phyloP scores from a whole-genome alignment of 2,113 vertebrate species.

The Neomonachus schauinslandi region DNA sequence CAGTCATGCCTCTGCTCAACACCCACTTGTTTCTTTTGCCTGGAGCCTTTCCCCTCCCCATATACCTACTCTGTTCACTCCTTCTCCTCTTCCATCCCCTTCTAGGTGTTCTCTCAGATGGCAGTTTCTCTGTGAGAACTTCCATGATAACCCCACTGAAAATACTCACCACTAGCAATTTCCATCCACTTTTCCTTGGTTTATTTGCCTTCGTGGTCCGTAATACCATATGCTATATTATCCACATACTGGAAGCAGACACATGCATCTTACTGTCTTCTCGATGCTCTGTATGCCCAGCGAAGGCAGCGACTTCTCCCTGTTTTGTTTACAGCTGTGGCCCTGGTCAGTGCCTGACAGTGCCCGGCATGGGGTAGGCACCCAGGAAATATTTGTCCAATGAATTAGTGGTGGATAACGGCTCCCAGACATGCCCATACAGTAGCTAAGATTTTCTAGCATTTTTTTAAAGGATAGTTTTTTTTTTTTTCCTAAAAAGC shows the following conservation, averaged over 20 bases:
- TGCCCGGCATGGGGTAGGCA: background rate
- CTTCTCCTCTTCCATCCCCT: fast-evolving
- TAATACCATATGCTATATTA: background rate
- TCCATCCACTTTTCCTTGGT: background rate
- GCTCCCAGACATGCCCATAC: background rate
- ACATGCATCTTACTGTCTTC: fast-evolving
- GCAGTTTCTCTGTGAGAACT: background rate
- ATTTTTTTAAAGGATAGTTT: background rate
- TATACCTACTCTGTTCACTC: fast-evolving
- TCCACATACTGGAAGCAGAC: fast-evolving
- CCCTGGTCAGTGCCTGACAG: background rate
- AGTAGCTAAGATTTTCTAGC: background rate
- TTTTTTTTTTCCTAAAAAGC: background rate
- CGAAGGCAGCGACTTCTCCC: fast-evolving
- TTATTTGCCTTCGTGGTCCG: background rate
- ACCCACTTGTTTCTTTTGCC: background rate
- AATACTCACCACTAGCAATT: background rate
- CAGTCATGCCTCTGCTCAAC: background rate
- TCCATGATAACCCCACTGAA: background rate
- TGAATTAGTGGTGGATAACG: background rate
- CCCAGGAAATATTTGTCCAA: background rate
- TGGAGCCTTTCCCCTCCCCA: no score
- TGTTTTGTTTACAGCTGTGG: background rate
- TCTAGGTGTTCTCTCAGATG: background rate
- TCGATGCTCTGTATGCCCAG: background rate